phyloP scores from a whole-genome alignment of 2,113 vertebrate genomes.

The Ailurus styani region DNA sequence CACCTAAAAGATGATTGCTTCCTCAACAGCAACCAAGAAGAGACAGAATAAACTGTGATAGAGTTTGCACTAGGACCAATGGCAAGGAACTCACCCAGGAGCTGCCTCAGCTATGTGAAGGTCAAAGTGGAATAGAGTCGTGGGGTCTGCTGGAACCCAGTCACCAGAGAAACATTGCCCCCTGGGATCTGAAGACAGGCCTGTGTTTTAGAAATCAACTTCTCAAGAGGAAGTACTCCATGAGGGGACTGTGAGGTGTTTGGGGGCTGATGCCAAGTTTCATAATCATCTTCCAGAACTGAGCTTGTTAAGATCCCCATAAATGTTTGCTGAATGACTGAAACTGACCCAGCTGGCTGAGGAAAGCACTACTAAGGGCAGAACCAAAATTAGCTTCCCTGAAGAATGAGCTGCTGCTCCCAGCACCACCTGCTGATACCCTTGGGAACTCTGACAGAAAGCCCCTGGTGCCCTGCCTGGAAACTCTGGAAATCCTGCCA shows the following conservation, averaged over 20 bases:
- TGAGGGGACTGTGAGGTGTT: background rate
- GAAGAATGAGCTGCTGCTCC: background rate
- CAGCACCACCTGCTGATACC: background rate
- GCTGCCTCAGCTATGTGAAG: background rate
- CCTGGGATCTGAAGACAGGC: background rate
- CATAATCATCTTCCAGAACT: background rate
- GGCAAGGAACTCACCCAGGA: background rate
- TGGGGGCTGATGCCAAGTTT: background rate
- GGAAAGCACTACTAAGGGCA: background rate
- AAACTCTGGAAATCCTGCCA: background rate
- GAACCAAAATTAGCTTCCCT: background rate
- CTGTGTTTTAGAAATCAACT: background rate
- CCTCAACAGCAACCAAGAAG: background rate
- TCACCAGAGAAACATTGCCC: background rate
- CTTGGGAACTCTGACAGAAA: background rate
- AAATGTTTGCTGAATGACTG: background rate
- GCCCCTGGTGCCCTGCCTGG: background rate
- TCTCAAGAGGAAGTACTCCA: background rate
- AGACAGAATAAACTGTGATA: background rate
- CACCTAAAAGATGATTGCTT: background rate
- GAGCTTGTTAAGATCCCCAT: background rate
- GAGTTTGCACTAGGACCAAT: background rate
- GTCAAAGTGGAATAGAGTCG: background rate
- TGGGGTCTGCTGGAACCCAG: background rate
- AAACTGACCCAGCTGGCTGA: background rate